Conservation (phyloP, 2,888 invertebrate species). For the Malachius bipustulatus region DNA sequence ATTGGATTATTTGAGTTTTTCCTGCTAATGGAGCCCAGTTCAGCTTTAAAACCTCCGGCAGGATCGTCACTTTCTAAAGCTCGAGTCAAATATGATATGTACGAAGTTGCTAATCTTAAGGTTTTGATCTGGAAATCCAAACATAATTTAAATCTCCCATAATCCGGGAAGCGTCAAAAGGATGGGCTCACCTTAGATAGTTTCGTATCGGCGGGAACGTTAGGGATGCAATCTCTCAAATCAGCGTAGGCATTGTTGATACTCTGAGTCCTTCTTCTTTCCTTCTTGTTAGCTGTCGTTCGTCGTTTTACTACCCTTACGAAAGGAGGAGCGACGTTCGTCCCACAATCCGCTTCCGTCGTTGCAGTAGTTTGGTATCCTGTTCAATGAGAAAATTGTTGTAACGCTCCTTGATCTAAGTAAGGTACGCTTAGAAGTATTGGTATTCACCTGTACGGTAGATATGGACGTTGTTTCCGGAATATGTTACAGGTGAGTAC, state of each 20-base stretch:
- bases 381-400: constrained; percentile 1
- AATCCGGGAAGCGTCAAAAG: background rate
- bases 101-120: constrained; percentile 79
- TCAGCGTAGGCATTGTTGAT: constrained; percentile 94
- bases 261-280: constrained; percentile 79
- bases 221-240: constrained; percentile 86
- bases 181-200: constrained; percentile 65
- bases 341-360: constrained; percentile 8
- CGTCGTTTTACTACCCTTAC: constrained; percentile 61
- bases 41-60: constrained; percentile 77
- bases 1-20: constrained; percentile 28
- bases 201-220: constrained; percentile 92
- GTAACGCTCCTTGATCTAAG: no score
- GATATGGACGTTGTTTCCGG: constrained; percentile 12
- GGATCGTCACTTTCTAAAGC: constrained; percentile 80
- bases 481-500: constrained; percentile 25
- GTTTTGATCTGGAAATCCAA: constrained; percentile 72
- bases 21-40: constrained; percentile 44
- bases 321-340: constrained; percentile 30
- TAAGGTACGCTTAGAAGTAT: no score
- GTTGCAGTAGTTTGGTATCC: constrained; percentile 16
- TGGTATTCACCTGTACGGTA: background rate
- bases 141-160: background rate
- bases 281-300: constrained; percentile 90
- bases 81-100: constrained; percentile 84